Evolutionary conservation across 1,140 invertebrate genomes (phyloP), one percentile per base, ranked within the genome.

Genomic region (Aphidius gifuensis): DNA sequence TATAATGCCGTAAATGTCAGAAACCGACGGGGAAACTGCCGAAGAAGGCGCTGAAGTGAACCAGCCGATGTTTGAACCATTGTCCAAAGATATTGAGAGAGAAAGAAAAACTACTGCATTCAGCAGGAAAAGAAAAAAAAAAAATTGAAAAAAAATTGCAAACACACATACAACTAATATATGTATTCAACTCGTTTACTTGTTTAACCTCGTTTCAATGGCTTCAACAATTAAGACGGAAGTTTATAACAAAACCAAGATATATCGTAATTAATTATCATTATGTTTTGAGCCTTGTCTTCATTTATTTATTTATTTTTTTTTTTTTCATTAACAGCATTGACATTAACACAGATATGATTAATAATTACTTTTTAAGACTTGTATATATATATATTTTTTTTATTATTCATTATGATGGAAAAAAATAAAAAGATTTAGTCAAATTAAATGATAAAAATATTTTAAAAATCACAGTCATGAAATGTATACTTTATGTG

Each of bases 1-100:
- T 63, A 63, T 63, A 63, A 63, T 63, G 61, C 61, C 61, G 61
- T 63, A 63, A 63, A 63, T 63, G 61, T 63, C 61, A 58, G 61
- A 63, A 63, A 56, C 61, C 48, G 48, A 38, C 58, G 61, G 56
- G 55, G 61, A 55, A 58, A 58, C 56, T 63, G 61, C 61, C 56
- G 56, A 63, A 63, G 61, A 63, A 63, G 61, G 61, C 61, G 55
- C 56, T 63, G 56, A 63, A 63, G 56, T 63, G 56, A 63, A 56
- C 48, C 61, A 63, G 61, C 56, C 48, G 61, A 55, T 58, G 48
- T 63, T 58, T 47, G 1, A 32, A 11, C 56, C 42, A 58, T 58
- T 53, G n/a, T 53, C 11, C 6, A 44, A 57, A 60, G 43, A 60
- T 44, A 21, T 11, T 16, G 16, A 16, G 16, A 16, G 16, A 16